Evolutionary conservation across 2,113 vertebrate species (phyloP).

Genomic region (Zosterops lateralis): DNA sequence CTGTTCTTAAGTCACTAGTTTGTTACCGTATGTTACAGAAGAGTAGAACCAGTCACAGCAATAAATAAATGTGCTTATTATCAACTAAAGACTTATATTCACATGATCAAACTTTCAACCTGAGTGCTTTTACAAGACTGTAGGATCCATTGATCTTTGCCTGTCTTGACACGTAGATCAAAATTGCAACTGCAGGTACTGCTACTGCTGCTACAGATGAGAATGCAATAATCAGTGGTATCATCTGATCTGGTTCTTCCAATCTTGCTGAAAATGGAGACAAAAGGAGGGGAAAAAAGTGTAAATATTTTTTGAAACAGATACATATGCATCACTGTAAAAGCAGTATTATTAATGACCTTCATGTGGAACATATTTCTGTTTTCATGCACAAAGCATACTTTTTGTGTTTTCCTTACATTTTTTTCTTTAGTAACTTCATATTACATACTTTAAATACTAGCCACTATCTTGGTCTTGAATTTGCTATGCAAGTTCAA

Average conservation of each 20-base stretch:
- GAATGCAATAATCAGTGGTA: slow-evolving; percentile 55
- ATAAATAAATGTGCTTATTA: slow-evolving; percentile 36
- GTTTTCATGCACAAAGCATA: neutral
- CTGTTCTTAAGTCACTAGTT: neutral
- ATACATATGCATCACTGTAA: neutral
- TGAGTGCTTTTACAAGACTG: slow-evolving; percentile 72
- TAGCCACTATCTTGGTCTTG: neutral
- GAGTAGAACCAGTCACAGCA: neutral
- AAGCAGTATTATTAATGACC: neutral
- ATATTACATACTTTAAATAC: neutral
- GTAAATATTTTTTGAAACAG: neutral
- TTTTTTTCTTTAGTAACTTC: neutral
- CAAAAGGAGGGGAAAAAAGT: neutral
- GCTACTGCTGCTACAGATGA: slow-evolving; percentile 57
- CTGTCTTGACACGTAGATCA: slow-evolving; percentile 72
- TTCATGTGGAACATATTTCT: neutral
- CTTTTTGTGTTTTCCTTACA: neutral
- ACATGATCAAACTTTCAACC: slow-evolving; percentile 65
- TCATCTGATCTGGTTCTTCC: slow-evolving; percentile 29
- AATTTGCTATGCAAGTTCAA: neutral
- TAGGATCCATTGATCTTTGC: slow-evolving; percentile 78
- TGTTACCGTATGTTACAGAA: neutral
- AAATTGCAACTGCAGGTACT: slow-evolving; percentile 60
- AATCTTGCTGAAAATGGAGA: slow-evolving; percentile 63
- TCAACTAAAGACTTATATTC: neutral